phyloP scores from a whole-genome alignment of 1,140 invertebrate species.

The Drosophila ficusphila region DNA sequence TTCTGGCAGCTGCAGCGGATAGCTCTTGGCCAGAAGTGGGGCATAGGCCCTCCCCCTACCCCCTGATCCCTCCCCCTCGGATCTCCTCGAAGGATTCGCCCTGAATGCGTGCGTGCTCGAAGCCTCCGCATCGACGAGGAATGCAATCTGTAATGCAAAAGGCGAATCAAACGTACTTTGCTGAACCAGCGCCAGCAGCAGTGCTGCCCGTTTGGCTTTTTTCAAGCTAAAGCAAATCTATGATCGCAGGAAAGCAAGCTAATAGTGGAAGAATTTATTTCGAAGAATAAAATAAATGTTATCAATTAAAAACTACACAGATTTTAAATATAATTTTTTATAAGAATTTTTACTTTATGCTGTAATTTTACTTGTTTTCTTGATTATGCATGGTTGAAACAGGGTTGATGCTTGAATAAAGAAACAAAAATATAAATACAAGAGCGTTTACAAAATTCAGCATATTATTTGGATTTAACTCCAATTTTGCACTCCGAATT shows the following conservation, averaged over 20 bases:
- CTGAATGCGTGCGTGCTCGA: constrained; percentile 47
- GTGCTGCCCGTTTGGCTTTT: neutral
- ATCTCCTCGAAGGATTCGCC: constrained; percentile 7
- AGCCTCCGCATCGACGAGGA: constrained; percentile 38
- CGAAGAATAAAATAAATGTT: too few species aligned
- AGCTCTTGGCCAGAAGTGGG: constrained; percentile 1
- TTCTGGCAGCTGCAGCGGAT: constrained; percentile 31
- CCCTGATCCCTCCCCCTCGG: neutral
- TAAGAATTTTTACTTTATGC: too few species aligned
- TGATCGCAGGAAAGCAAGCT: too few species aligned
- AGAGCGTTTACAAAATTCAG: too few species aligned
- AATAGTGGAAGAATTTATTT: too few species aligned
- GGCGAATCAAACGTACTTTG: constrained; percentile 65
- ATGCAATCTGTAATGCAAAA: constrained; percentile 81
- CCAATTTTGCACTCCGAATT: neutral
- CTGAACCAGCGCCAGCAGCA: constrained; percentile 29
- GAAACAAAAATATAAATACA: too few species aligned
- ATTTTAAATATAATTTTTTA: too few species aligned
- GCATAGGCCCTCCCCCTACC: neutral
- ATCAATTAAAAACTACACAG: too few species aligned
- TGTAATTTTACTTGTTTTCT: too few species aligned
- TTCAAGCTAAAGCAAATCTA: neutral
- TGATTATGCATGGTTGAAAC: too few species aligned
- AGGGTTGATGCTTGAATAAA: too few species aligned
- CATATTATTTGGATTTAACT: too few species aligned